A percentile compares a stretch with the other conserved stretches of the same genome.
Conservation (phyloP, 2,113 vertebrate genomes). For the Rhegmatorhina hoffmannsi region DNA sequence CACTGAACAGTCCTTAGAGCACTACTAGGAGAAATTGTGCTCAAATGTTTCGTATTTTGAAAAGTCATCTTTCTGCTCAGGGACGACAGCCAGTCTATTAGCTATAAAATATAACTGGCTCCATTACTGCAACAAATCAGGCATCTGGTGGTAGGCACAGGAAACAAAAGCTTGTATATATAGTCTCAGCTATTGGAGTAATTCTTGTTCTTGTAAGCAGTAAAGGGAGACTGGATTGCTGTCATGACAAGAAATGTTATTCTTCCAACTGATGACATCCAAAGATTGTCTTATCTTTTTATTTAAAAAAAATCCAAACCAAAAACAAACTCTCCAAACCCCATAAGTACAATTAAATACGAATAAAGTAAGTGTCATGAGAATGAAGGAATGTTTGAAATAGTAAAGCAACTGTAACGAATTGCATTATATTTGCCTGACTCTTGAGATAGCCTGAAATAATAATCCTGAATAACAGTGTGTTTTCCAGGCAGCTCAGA, state of each 20-base stretch:
- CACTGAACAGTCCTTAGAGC: background rate
- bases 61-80: background rate
- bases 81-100: background rate
- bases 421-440: background rate
- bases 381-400: background rate
- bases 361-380: background rate
- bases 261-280: background rate
- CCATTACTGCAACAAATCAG: background rate
- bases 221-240: background rate
- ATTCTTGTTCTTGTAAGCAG: background rate
- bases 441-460: background rate
- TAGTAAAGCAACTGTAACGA: background rate
- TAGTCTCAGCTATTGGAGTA: background rate
- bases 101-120: background rate
- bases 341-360: background rate
- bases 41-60: background rate
- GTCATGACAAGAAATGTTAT: background rate
- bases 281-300: background rate
- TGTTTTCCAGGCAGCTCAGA: background rate
- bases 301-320: background rate
- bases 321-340: accelerated
- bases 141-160: background rate
- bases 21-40: background rate
- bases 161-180: background rate
- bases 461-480: background rate